Evolutionary conservation across 2,888 invertebrate species (phyloP).

Genomic region (Sipha maydis): DNA sequence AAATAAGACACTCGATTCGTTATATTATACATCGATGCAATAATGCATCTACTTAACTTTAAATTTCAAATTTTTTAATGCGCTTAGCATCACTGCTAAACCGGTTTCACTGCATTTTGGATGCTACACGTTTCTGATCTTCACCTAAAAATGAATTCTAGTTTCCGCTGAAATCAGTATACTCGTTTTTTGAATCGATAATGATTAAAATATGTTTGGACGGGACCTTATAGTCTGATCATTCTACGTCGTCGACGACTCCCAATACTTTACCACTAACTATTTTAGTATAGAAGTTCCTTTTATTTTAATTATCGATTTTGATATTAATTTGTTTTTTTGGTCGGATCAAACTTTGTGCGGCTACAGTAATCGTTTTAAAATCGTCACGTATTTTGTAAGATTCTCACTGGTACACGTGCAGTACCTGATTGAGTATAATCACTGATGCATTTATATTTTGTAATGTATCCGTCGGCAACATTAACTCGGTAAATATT

Average conservation of each 20-base stretch:
- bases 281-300: too few species aligned
- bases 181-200: constrained; percentile 31
- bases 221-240: background rate
- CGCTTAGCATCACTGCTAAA: background rate
- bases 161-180: constrained; percentile 16
- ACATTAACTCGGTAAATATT: too few species aligned
- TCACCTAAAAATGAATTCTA: constrained; percentile 34
- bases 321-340: background rate
- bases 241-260: background rate
- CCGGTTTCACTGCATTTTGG: constrained; percentile 49
- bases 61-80: constrained; percentile 13
- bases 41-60: background rate
- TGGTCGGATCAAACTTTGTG: background rate
- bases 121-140: constrained; percentile 10
- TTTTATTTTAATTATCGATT: background rate
- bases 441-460: background rate
- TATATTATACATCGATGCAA: background rate
- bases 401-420: background rate
- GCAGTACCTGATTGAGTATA: background rate
- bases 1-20: background rate
- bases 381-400: background rate
- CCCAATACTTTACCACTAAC: background rate
- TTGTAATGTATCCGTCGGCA: background rate
- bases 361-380: background rate
- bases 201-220: constrained; percentile 5